phyloP scores from a whole-genome alignment of 2,797 vertebrate species.

The Phataginus tetradactyla region DNA sequence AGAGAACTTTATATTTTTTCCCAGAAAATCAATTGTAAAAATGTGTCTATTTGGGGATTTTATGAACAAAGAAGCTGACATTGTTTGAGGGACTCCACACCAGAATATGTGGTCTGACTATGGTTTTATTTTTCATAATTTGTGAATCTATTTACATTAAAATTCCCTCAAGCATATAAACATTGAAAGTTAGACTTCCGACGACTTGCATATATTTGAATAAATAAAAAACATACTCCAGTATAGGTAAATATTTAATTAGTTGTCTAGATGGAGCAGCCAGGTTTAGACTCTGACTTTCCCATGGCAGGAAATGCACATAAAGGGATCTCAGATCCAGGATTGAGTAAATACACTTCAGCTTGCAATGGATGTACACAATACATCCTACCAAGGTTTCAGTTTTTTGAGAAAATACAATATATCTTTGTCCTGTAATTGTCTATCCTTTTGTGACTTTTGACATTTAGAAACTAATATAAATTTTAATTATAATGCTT shows the following conservation, averaged over 20 bases:
- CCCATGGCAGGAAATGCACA: background rate
- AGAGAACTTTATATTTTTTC: background rate
- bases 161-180: background rate
- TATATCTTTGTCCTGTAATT: background rate
- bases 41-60: background rate
- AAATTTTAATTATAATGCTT: background rate
- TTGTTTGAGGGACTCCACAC: background rate
- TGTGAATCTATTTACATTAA: background rate
- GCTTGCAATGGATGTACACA: too few species aligned
- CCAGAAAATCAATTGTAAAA: background rate
- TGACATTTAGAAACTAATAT: background rate
- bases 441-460: background rate
- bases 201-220: background rate
- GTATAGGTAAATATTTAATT: background rate
- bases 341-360: background rate
- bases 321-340: background rate
- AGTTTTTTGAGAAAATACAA: background rate
- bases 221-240: background rate
- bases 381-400: background rate
- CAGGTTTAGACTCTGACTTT: background rate
- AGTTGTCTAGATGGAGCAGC: background rate
- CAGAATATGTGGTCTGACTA: background rate
- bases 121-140: background rate
- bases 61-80: background rate
- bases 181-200: background rate